Evolutionary conservation across 2,113 vertebrate species (phyloP), one percentile per base, ranked within the genome.

Genomic region (Stercorarius parasiticus): DNA sequence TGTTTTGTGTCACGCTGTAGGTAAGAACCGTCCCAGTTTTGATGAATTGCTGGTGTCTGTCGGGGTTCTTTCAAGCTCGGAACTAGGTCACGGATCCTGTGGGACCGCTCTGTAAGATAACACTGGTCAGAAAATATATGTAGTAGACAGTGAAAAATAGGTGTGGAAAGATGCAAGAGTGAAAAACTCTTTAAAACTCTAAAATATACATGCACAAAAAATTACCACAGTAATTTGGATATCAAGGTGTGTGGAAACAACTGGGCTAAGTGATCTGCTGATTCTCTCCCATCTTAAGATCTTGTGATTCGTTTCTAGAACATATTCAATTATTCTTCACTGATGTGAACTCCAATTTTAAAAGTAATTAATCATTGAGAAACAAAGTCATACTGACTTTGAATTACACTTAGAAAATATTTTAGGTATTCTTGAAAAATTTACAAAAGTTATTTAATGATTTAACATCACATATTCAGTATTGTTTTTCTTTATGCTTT

Each of bases 341-440:
- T 77, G 13, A 65, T 56, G n/a, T 58, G 22, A 77, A 49, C 22
- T 74, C 45, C 13, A 86, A 18, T 70, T 93, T 86, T 73, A 78
- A 42, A 83, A 86, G 18, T 34, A 26, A 56, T 72, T 77, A 86
- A 91, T 62, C 50, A 70, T 1, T 78, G 42, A 78, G 34, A 69
- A 93, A 72, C 22, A 82, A 79, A 88, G 29, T 47, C 20, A 47
- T 72, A 52, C 21, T 65, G 49, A 40, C 59, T 92, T 90, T 65
- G 14, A 77, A 81, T 65, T 76, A 40, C 91, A 86, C 30, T 69
- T 73, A 16, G 53, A 88, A 93, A 79, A 82, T 59, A 58, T 66
- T 85, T 45, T 80, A 38, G 6, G 5, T 53, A 10, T 12, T 58
- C 22, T 40, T 61, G 29, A 93, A 93, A 93, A 90, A 66, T 34